These are phyloP conservation scores for Paraescarpia echinospica DNA, from an alignment of 1,140 invertebrate genomes.

Conservation along the genomic window DNA sequence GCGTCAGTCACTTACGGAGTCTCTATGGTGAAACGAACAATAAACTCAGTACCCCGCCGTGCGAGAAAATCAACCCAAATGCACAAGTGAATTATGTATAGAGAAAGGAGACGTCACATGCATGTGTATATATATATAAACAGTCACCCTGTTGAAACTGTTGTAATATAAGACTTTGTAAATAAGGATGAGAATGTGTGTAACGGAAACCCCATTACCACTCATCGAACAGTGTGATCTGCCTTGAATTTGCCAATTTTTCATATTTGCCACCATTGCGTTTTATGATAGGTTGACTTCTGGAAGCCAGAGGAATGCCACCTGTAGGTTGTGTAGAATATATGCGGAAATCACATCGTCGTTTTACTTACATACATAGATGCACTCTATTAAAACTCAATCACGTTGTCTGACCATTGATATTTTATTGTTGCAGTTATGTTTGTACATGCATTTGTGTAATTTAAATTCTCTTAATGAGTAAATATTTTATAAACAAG, in stretches of 20 bases:
- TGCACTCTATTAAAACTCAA: constrained; percentile 6
- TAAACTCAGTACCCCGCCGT: not conserved
- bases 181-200: not conserved
- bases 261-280: not conserved
- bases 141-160: not conserved
- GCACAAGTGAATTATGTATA: constrained; percentile 1
- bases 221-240: not conserved
- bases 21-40: not conserved
- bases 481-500: not conserved
- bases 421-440: not conserved
- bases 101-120: not conserved
- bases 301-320: not conserved
- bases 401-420: not conserved
- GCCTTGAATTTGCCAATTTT: not conserved
- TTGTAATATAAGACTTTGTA: constrained; percentile 1
- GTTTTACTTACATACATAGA: not conserved
- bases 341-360: not conserved
- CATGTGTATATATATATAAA: not conserved
- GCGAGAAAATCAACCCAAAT: not conserved
- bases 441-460: not conserved
- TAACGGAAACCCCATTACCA: not conserved
- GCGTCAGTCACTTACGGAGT: not conserved
- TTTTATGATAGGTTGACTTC: not conserved
- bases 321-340: not conserved
- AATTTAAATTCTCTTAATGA: not conserved